Base-by-base conservation (phyloP, 1,140 invertebrate species). In the Cataglyphis hispanica region DNA sequence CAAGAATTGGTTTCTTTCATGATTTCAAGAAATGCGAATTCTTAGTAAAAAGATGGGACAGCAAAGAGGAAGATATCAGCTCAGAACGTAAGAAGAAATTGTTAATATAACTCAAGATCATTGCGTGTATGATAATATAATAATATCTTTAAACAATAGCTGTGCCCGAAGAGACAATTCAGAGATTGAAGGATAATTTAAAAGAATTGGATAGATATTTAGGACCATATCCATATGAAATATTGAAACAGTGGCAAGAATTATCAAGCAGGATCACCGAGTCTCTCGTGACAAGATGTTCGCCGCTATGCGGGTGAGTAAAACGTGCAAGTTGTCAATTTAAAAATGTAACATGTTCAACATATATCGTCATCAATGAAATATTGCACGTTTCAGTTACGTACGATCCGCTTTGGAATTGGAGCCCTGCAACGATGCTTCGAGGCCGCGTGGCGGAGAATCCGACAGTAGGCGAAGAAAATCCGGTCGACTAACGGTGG, bases 181-280 rank as follows among this genome's bases (percentile, higher is more conserved):
- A 96, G 80, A 94, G 95, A 16, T 94, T 98, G 22, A 97, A 96
- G 90, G 95, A 95, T 7, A 98, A 99, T 94, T 92, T 98, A 53
- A 95, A 96, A 66, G 96, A 98, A 72, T 93, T 99, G 58, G 98
- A 99, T 91, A 95, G 95, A 86, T 97, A 96, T 94, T 94, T 99
- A 58, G 99, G 98, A 16, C 96, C 98, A 5, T 99, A 99, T 96
- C 99, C 99, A 16, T 99, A 97, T 95, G 97, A 99, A 87, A 97
- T 97, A 84, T 98, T 97, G 93, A 97, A 97, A 86, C 97, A 97
- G 89, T 99, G 99, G 99, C 96, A 97, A 75, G 95, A 97, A 34
- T 95, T 99, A 19, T 97, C 98, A 5, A 91, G 88, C 69, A 91
- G 93, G 77, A 93, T 95, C 25, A 92, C 90, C 31, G 50, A 69